Percentiles rank a stretch among this genome's conserved stretches.
phyloP scores from a whole-genome alignment of 2,888 invertebrate species.

The Mellilla xanthometata region DNA sequence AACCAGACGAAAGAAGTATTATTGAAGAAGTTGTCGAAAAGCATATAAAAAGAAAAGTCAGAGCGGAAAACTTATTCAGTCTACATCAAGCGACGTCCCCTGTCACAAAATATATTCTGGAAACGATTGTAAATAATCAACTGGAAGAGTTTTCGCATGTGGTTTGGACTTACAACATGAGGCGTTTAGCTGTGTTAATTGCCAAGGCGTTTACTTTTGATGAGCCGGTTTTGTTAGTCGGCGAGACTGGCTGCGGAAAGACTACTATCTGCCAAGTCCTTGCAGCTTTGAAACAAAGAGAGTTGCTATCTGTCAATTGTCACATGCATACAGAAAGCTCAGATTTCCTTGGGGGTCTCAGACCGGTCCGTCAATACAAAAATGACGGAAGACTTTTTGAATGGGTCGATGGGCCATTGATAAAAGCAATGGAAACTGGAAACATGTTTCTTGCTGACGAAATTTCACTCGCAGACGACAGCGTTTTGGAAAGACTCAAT shows the following conservation, averaged over 20 bases:
- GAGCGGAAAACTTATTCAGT: slow-evolving; percentile 87
- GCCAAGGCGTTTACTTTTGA: slow-evolving; percentile 94
- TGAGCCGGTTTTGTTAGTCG: slow-evolving; percentile 97
- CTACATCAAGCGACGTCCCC: slow-evolving; percentile 86
- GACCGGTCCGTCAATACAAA: slow-evolving; percentile 90
- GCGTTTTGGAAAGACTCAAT: slow-evolving; percentile 98
- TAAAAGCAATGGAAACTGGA: slow-evolving; percentile 94
- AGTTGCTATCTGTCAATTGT: slow-evolving; percentile 94
- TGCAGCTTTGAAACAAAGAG: slow-evolving; percentile 85
- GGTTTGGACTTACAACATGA: slow-evolving; percentile 97
- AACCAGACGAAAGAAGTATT: slow-evolving; percentile 89
- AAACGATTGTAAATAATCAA: slow-evolving; percentile 83
- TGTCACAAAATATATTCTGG: slow-evolving; percentile 88
- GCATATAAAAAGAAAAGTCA: slow-evolving; percentile 90
- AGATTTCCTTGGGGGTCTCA: slow-evolving; percentile 97
- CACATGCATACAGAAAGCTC: slow-evolving; percentile 99
- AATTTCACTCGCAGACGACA: slow-evolving; percentile 99
- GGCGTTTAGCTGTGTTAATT: slow-evolving; percentile 89
- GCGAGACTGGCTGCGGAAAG: slow-evolving; percentile 99
- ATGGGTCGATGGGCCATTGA: slow-evolving; percentile 98
- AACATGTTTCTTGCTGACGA: slow-evolving; percentile 97
- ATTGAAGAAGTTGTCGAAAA: slow-evolving; percentile 91
- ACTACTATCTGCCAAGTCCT: slow-evolving; percentile 97
- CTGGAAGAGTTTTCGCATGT: slow-evolving; percentile 87
- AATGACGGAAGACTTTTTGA: slow-evolving; percentile 91